Evolutionary conservation across 2,113 vertebrate genomes (phyloP).

Genomic region (Gobiocypris rarus): DNA sequence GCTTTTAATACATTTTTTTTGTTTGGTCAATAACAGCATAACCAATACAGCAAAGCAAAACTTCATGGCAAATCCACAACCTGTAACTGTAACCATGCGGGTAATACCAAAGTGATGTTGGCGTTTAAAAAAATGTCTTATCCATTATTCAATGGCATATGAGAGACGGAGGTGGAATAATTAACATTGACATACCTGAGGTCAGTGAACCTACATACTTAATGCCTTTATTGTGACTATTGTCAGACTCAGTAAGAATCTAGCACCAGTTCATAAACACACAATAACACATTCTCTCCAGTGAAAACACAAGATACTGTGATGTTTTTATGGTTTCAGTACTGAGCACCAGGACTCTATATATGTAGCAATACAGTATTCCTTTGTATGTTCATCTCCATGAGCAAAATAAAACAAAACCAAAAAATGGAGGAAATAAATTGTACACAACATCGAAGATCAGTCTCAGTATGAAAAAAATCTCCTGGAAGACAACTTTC

Average conservation of each 20-base stretch:
- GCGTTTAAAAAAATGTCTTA: not conserved
- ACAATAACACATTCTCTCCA: slow-evolving; percentile 20
- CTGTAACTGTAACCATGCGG: slow-evolving; percentile 36
- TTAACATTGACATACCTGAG: slow-evolving; percentile 31
- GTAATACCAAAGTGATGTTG: not conserved
- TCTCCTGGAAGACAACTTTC: slow-evolving; percentile 69
- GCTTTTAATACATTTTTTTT: slow-evolving; percentile 31
- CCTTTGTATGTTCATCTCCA: slow-evolving; percentile 5
- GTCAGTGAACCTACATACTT: slow-evolving; percentile 1
- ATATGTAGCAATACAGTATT: slow-evolving; percentile 42
- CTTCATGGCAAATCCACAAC: slow-evolving; percentile 13
- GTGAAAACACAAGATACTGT: slow-evolving; percentile 26
- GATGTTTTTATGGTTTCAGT: slow-evolving; percentile 11
- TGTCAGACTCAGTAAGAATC: not conserved
- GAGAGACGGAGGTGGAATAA: not conserved
- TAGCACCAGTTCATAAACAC: slow-evolving; percentile 43
- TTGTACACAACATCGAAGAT: slow-evolving; percentile 45
- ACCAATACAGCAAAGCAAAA: slow-evolving; percentile 20
- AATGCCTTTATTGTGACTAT: not conserved
- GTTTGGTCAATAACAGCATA: slow-evolving; percentile 29
- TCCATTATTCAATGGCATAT: not conserved
- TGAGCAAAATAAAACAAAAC: not conserved
- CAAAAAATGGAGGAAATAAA: not conserved
- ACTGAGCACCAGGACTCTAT: slow-evolving; percentile 35
- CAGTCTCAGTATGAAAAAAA: slow-evolving; percentile 24